These are phyloP conservation scores for Sweltsa coloradensis DNA, from an alignment of 1,140 invertebrate species.

Conservation along the genomic window DNA sequence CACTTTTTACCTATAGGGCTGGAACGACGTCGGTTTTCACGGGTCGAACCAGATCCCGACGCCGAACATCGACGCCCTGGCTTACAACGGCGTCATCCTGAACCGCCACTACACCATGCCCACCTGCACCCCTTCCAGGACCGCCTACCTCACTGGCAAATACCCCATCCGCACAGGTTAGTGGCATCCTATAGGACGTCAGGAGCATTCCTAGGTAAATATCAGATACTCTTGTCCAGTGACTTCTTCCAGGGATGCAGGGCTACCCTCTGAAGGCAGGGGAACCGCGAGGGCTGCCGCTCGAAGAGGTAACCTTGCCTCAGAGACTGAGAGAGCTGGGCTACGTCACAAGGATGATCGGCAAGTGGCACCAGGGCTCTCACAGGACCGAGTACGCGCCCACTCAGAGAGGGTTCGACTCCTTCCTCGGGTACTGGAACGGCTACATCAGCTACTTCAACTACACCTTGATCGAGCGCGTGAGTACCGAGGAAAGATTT, in stretches of 20 bases:
- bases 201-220: background rate
- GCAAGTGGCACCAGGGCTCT: slow-evolving; percentile 59
- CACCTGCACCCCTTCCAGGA: slow-evolving; percentile 65
- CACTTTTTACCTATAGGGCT: no score
- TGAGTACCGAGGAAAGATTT: no score
- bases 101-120: slow-evolving; percentile 63
- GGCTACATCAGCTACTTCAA: slow-evolving; percentile 50
- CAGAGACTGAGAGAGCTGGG: slow-evolving; percentile 40
- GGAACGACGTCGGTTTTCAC: slow-evolving; percentile 83
- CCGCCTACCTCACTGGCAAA: slow-evolving; percentile 66
- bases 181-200: no score
- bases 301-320: slow-evolving; percentile 40
- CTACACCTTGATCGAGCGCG: slow-evolving; percentile 33
- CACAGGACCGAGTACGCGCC: slow-evolving; percentile 44
- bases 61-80: slow-evolving; percentile 73
- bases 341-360: slow-evolving; percentile 51
- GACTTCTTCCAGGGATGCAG: slow-evolving; percentile 38
- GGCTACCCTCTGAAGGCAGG: slow-evolving; percentile 37
- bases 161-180: slow-evolving; percentile 70
- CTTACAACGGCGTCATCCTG: slow-evolving; percentile 62
- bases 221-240: background rate
- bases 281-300: slow-evolving; percentile 39
- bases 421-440: slow-evolving; percentile 49
- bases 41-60: slow-evolving; percentile 73
- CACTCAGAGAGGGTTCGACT: slow-evolving; percentile 47